Evolutionary conservation across 2,888 invertebrate genomes (phyloP).

Genomic region (Eristalis arbustorum): DNA sequence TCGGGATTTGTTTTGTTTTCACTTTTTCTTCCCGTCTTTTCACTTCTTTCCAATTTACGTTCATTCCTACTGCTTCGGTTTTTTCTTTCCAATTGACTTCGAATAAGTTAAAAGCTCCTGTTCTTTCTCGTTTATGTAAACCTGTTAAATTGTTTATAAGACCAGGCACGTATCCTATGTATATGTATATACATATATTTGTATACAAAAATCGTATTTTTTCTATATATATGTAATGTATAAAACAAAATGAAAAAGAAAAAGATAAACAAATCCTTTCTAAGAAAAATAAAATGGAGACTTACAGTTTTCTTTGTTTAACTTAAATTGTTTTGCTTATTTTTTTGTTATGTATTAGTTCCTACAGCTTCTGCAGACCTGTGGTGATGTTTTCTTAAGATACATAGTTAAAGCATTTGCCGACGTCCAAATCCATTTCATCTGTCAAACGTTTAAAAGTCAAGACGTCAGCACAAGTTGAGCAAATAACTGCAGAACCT

Average conservation of each 20-base stretch:
- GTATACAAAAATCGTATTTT: slow-evolving; percentile 63
- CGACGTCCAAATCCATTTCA: too few relatives aligned
- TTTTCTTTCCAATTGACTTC: neutral
- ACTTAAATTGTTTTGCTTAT: slow-evolving; percentile 1
- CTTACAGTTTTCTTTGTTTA: slow-evolving; percentile 49
- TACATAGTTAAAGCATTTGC: too few relatives aligned
- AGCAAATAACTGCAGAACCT: too few relatives aligned
- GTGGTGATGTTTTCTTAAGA: too few relatives aligned
- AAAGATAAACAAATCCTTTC: slow-evolving; percentile 43
- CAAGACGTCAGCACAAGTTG: too few relatives aligned
- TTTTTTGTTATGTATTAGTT: neutral
- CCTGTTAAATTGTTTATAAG: slow-evolving; percentile 55
- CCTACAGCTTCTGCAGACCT: too few relatives aligned
- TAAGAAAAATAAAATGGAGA: slow-evolving; percentile 58
- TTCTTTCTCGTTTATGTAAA: slow-evolving; percentile 17
- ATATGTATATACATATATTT: slow-evolving; percentile 68
- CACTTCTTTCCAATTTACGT: neutral
- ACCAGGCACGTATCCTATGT: slow-evolving; percentile 53
- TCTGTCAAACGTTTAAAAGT: too few relatives aligned
- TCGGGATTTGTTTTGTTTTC: neutral
- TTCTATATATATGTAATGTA: slow-evolving; percentile 67
- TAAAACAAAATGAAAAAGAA: slow-evolving; percentile 17
- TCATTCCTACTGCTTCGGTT: neutral
- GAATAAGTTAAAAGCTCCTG: neutral
- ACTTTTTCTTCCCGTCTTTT: neutral